phyloP scores from a whole-genome alignment of 2,113 vertebrate species.

The Danio rerio region GRCz12tu NC_133192.1:34731001-34731500 shows the following conservation, averaged over 20 bases:
- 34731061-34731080: too few relatives aligned
- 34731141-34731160: neutral
- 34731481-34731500: too few relatives aligned
- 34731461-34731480: neutral
- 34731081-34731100: too few relatives aligned
- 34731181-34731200: conserved; percentile 8
- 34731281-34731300: conserved; percentile 23
- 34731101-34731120: neutral
- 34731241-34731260: conserved; percentile 16
- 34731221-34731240: conserved; percentile 21
- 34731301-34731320: conserved; percentile 42
- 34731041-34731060: too few relatives aligned
- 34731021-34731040: too few relatives aligned
- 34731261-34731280: conserved; percentile 21
- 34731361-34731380: too few relatives aligned
- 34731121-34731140: neutral
- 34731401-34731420: conserved; percentile 36
- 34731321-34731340: neutral
- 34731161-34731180: neutral
- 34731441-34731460: conserved; percentile 36
- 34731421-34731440: conserved; percentile 24
- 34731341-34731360: neutral
- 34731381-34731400: conserved; percentile 38
- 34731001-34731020: too few relatives aligned
- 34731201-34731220: conserved; percentile 41